These are phyloP conservation scores for Helicoverpa assulta DNA, from an alignment of 2,888 invertebrate species.

Conservation along the genomic window DNA sequence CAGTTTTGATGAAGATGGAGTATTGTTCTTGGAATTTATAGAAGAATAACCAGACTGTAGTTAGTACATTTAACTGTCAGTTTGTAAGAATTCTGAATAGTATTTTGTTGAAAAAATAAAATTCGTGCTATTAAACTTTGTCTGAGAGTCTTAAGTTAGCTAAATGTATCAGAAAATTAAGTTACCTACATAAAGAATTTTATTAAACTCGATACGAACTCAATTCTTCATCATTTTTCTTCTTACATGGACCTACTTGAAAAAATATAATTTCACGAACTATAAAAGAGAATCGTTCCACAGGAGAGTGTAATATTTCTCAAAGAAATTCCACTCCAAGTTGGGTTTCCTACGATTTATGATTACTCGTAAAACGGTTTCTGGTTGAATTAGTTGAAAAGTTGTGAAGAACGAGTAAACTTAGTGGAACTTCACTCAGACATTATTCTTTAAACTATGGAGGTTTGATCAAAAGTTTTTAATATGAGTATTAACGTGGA, in stretches of 20 bases:
- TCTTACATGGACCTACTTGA: constrained; percentile 35
- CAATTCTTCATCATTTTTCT: constrained; percentile 19
- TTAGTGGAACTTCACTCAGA: constrained; percentile 61
- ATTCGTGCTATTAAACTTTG: not conserved
- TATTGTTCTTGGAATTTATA: not conserved
- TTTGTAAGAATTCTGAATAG: no score
- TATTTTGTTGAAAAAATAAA: no score
- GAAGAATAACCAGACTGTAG: no score
- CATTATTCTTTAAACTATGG: constrained; percentile 57
- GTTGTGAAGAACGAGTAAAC: constrained; percentile 80
- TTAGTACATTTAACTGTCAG: no score
- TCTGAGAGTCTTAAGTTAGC: constrained; percentile 8
- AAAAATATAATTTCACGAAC: constrained; percentile 61
- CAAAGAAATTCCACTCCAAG: constrained; percentile 47
- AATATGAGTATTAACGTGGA: constrained; percentile 15
- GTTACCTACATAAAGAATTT: constrained; percentile 22
- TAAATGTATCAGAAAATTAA: constrained; percentile 37
- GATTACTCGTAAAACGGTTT: constrained; percentile 79
- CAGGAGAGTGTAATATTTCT: constrained; percentile 51
- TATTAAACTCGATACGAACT: constrained; percentile 31
- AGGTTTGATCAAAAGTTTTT: constrained; percentile 28
- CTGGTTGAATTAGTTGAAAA: constrained; percentile 81
- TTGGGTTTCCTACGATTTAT: constrained; percentile 77
- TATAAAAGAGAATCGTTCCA: constrained; percentile 61
- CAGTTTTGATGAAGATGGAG: constrained; percentile 2